Evolutionary conservation across 2,888 invertebrate species (phyloP), one percentile per base, ranked within the genome.

Genomic region (Drosophila cracens): DNA sequence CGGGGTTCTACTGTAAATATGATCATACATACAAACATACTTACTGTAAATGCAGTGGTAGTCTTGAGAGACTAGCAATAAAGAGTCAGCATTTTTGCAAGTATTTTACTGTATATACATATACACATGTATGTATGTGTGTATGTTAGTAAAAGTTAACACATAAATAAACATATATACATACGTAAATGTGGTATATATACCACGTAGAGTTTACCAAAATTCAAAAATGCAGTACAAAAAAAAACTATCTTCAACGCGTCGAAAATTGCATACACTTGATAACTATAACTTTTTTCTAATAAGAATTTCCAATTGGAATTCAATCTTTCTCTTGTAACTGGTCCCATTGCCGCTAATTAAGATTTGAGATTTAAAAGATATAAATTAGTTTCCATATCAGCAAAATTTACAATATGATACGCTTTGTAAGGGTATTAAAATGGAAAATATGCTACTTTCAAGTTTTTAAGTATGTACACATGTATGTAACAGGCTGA

Each of bases 31-130:
- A 29, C 11, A 21, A n/a, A 60, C 6, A 31, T 51, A 53, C 11
- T 31, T 33, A 52, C 11, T n/a, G 13, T 33, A 34, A 52, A 38
- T 38, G 18, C 48, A 18, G 43, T 40, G 57, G 57, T 57, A 57
- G 57, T 40, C 29, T 57, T 57, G 57, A 21, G 31, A 21, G 31
- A 57, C 40, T 31, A 25, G 57, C 40, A 57, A 31, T 25, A 57
- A 57, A 57, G 31, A 31, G 57, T 57, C 57, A 57, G 57, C 57
- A 57, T 25, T 21, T 57, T 57, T 57, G 40, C 6, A 43, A 40
- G 40, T 21, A 25, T 31, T 57, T 27, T 13, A n/a, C 36, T 13
- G 27, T 36, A 56, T 18, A 29, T 56, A 13, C 8, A 40, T n/a
- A 8, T 27, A n/a, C 5, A 36, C 5, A 54, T 13, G 8, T 21